These are phyloP conservation scores for Latrodectus hesperus DNA, from an alignment of 2,888 invertebrate genomes.

Conservation along the genomic window DNA sequence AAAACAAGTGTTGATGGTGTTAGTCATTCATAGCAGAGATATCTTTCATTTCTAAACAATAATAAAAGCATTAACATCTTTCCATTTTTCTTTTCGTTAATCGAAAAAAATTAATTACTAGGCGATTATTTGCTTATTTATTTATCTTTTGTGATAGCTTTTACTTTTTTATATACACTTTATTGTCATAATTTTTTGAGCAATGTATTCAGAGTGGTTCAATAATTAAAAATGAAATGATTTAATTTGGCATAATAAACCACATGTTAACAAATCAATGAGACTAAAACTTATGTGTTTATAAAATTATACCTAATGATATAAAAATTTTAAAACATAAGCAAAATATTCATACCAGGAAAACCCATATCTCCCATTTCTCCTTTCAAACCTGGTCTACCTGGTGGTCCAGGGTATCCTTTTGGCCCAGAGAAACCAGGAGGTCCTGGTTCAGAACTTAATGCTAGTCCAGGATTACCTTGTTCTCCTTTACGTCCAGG, in stretches of 20 bases:
- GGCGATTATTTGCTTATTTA: no score
- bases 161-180: no score
- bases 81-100: no score
- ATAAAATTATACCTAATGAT: background rate
- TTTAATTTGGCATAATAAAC: background rate
- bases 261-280: background rate
- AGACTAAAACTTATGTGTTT: background rate
- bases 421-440: conserved; percentile 68
- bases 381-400: conserved; percentile 79
- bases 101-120: no score
- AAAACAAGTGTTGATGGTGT: no score
- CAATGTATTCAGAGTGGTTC: no score
- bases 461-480: conserved; percentile 61
- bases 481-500: conserved; percentile 52
- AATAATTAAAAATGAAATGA: no score
- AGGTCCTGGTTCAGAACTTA: conserved; percentile 55
- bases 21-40: no score
- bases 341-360: conserved; percentile 70
- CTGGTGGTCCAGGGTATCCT: conserved; percentile 77
- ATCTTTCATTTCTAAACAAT: background rate
- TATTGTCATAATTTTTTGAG: no score
- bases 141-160: no score
- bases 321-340: no score
- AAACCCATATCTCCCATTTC: conserved; percentile 80
- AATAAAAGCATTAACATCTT: no score